Conservation (phyloP, 2,113 vertebrate genomes). For the Microtus montanus region DNA sequence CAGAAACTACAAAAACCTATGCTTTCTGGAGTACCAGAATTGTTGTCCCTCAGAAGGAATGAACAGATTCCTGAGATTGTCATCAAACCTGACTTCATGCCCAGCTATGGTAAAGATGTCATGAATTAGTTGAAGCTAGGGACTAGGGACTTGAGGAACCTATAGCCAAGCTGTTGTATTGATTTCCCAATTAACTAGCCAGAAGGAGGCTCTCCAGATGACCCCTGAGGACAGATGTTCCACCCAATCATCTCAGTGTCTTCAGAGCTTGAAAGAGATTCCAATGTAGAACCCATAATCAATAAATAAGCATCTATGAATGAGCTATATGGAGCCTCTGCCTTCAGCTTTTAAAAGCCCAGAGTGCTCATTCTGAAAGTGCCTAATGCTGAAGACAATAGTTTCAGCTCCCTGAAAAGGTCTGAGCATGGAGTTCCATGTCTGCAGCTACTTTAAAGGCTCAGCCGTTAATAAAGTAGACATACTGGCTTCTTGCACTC, state of each 20-base stretch:
- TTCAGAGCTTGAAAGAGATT: background rate
- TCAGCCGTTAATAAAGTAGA: background rate
- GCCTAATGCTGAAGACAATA: background rate
- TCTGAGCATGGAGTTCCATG: background rate
- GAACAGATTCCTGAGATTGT: background rate
- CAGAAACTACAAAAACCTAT: background rate
- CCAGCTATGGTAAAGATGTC: background rate
- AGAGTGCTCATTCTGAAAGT: background rate
- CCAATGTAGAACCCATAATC: background rate
- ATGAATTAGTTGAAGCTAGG: accelerated
- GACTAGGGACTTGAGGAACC: background rate
- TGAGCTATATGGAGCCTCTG: background rate
- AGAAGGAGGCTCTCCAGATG: accelerated
- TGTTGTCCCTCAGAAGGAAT: background rate
- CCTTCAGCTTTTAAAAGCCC: background rate
- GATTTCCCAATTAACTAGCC: background rate
- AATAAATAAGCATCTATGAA: background rate
- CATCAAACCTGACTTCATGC: background rate
- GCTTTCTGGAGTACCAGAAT: background rate
- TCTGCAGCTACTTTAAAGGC: background rate
- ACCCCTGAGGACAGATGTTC: background rate
- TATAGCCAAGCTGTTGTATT: background rate
- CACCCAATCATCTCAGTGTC: background rate
- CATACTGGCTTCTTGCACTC: background rate
- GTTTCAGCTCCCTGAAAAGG: background rate